phyloP scores from a whole-genome alignment of 2,113 vertebrate genomes.

The Nothoprocta pentlandii region DNA sequence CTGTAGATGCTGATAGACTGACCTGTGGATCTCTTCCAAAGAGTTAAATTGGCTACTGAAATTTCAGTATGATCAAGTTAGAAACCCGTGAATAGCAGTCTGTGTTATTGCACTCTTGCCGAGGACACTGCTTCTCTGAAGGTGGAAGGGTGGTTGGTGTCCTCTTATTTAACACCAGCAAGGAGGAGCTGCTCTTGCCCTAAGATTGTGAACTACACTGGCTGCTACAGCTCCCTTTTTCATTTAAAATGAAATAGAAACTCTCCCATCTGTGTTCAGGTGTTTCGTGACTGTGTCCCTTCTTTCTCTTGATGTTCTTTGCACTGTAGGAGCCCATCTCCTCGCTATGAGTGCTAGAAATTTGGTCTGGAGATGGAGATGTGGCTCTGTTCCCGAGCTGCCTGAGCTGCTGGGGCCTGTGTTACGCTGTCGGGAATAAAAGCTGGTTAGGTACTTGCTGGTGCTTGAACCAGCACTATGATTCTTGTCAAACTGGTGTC shows the following conservation, averaged over 20 bases:
- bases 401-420: not conserved
- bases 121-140: not conserved
- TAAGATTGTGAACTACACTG: not conserved
- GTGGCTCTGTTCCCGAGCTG: not conserved
- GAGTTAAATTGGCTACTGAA: not conserved
- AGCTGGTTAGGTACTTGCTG: accelerated
- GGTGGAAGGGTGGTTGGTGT: not conserved
- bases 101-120: not conserved
- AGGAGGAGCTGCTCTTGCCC: not conserved
- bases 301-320: not conserved
- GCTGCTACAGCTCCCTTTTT: not conserved
- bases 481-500: not conserved
- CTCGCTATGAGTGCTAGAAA: not conserved
- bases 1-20: not conserved
- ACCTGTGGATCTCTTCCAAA: not conserved
- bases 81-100: not conserved
- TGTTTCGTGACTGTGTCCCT: not conserved
- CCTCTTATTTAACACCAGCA: not conserved
- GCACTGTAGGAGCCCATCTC: not conserved
- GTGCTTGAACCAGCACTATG: not conserved
- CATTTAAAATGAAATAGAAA: not conserved
- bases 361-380: not conserved
- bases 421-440: not conserved
- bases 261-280: not conserved
- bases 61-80: not conserved